Evolutionary conservation across 1,140 invertebrate species (phyloP), one percentile per base, ranked within the genome.

Genomic region (Dinoponera quadriceps): DNA sequence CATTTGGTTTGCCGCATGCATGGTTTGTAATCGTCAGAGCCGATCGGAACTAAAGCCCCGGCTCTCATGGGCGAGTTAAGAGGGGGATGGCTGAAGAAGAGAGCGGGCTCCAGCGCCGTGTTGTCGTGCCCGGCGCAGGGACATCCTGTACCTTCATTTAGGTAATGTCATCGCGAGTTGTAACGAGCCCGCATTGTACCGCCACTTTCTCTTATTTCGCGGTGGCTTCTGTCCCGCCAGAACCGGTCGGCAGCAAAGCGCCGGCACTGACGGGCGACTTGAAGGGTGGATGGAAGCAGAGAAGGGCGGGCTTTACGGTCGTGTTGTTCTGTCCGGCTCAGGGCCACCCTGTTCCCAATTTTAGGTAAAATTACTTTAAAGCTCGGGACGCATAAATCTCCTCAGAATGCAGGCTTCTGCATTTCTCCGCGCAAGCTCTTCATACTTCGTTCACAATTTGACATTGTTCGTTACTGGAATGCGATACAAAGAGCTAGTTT

Each of bases 181-280:
- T n/a, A 82, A 74, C 75, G 25, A 38, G 33, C 14, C 48, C n/a
- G 55, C 29, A 33, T 55, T 82, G 5, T 78, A 83, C 2, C 22
- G 16, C 5, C 73, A 59, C 48, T 82, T 69, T 66, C 38, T 44
- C 44, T 38, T 1, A 44, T 18, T 20, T 69, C 5, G 22, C 65
- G 65, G 16, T 55, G 74, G 33, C 65, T 80, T 80, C 48, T 74
- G 78, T 74, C 9, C 90, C 88, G 93, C 54, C 93, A 96, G 96
- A 97, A 93, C 96, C 96, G 71, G 94, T 97, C 91, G 96, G 96
- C 90, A 96, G 95, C 85, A 96, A 96, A 88, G 94, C 95, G 87
- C 96, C 96, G 82, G 96, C 95, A 94, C 94, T 96, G 88, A 95
- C 88, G 2, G 92, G 92, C 22, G 94, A 95, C 81, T 88, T 92